Evolutionary conservation across 1,140 invertebrate species (phyloP), one percentile per base, ranked within the genome.

Genomic region (Papilio helenus): DNA sequence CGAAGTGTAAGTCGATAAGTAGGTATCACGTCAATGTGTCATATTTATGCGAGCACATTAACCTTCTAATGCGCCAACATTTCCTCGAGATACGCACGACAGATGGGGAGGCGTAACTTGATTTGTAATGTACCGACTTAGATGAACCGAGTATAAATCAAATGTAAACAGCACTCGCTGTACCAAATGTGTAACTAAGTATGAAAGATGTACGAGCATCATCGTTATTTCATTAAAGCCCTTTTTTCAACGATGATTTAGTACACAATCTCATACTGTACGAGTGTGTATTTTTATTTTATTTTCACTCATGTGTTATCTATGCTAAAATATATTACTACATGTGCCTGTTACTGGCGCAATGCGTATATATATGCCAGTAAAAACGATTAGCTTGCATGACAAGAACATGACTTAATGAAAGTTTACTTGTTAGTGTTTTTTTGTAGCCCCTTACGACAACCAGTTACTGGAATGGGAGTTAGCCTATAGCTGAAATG

Each of bases 171-270:
- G n/a, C 49, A 68, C 42, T 61, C 44, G 79, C 85, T 85, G 86
- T 89, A 87, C 83, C 84, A 79, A 85, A 84, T 80, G 72, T 83
- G 83, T 81, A 84, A 86, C 85, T 86, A 85, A 86, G 81, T 79
- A 79, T 72, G 72, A 82, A 29, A 55, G 77, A 85, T 85, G 81
- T n/a, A 20, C 51, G 51, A 55, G 51, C 85, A 87, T 85, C 79
- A 84, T 77, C 73, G 80, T 80, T 74, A 84, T 86, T 82, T 85
- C 77, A 72, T 83, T 82, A 82, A 80, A 83, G 78, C 76, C 23
- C 14, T 12, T 74, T 46, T 74, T 44, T 26, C n/a, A 51, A 68
- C 61, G 12, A 18, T 29, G 61, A 34, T 68, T 29, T 16, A 14
- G 58, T 65, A 68, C 20, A 61, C 26, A 68, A 68, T 0, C n/a